Base-by-base conservation (phyloP, 2,888 invertebrate species). In the Pantelozetes paolii region DNA sequence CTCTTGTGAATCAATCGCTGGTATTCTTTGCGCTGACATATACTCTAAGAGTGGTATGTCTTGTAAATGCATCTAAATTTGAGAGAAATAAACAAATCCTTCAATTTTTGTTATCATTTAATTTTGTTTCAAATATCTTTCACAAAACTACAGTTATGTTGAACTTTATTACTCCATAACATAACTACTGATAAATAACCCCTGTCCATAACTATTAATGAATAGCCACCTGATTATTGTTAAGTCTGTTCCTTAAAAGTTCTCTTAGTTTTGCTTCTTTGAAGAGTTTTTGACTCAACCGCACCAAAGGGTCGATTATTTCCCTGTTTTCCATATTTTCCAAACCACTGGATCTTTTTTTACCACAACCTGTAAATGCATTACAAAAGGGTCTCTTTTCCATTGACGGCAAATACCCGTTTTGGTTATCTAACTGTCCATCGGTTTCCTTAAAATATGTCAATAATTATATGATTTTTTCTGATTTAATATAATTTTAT, bases 371-470 rank as follows among this genome's bases (percentile, higher is more conserved):
- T 9, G 76, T 74, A 71, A 76, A 76, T 26, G 76, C 75, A 48
- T 76, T 76, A 69, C 76, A 76, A 71, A 76, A 76, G 9, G 76
- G 76, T 40, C 76, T 67, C 71, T 76, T 76, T 26, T 72, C 70
- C 1, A 42, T 18, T 20, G 50, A 30, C 45, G 45, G 32, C 64
- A 64, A 36, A 36, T 64, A 64, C 36, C 36, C 36, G 64, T 6
- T 64, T 64, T 64, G 64, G 30, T 64, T 64, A 32, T 64, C 64
- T 64, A 70, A 48, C 15, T 70, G 70, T 28, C 50, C 45, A 1
- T 50, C 70, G 18, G 28, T 50, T 20, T 70, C 70, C 70, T 70
- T 8, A 36, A 36, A 9, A 42, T 13, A 42, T 15, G 26, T 69
- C 18, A 42, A 40, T 11, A 32, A 2, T 20, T 26, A 20, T 26